phyloP scores from a whole-genome alignment of 2,888 invertebrate species.

The Erpobdella octoculata region DNA sequence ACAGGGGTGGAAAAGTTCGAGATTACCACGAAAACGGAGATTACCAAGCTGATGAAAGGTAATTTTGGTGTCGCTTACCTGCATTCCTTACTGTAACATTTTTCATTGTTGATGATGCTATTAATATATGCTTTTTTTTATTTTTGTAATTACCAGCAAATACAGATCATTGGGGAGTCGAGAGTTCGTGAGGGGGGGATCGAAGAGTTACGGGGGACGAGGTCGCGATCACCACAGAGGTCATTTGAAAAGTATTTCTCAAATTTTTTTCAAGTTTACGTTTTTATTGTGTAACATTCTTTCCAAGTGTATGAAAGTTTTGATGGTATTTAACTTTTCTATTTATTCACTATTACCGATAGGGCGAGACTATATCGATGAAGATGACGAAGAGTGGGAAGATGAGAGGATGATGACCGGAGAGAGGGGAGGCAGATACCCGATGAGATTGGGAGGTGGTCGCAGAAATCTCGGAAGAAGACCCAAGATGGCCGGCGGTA shows the following conservation, averaged over 20 bases:
- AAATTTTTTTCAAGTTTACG: not conserved
- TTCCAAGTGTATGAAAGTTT: too few species aligned
- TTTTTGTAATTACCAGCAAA: not conserved
- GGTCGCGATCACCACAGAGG: constrained; percentile 10
- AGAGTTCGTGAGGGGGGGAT: constrained; percentile 25
- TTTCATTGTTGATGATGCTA: not conserved
- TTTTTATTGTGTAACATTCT: not conserved
- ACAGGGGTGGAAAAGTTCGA: too few species aligned
- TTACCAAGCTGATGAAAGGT: not conserved
- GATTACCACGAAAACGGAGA: too few species aligned
- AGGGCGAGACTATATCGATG: not conserved
- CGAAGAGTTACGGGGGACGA: not conserved
- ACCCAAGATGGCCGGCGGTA: not conserved
- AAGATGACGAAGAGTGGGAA: not conserved
- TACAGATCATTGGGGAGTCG: constrained; percentile 7
- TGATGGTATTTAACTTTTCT: too few species aligned
- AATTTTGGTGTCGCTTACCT: not conserved
- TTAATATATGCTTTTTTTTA: not conserved
- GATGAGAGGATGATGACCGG: not conserved
- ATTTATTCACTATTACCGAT: not conserved
- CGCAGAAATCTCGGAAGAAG: not conserved
- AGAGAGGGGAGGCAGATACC: constrained; percentile 2
- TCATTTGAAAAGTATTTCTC: not conserved
- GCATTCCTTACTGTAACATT: not conserved
- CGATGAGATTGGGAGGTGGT: not conserved